Evolutionary conservation across 1,140 invertebrate species (phyloP).

Genomic region (Parapsyche elsis): DNA sequence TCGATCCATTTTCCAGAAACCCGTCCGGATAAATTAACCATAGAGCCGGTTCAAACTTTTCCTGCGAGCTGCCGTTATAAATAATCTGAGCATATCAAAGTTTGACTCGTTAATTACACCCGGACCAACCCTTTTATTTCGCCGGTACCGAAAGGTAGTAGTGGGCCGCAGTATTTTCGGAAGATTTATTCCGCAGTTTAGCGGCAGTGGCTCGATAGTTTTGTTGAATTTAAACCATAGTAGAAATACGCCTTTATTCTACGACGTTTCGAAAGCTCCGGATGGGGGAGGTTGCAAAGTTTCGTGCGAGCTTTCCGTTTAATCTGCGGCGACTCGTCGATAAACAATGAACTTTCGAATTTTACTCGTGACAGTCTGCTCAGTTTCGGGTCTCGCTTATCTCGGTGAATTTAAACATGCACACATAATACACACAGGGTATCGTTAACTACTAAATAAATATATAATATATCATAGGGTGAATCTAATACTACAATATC

Average conservation of each 20-base stretch:
- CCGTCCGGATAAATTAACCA: slow-evolving; percentile 6
- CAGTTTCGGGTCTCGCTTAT: background rate
- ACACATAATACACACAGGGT: too few relatives aligned
- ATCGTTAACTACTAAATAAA: too few relatives aligned
- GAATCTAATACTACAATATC: too few relatives aligned
- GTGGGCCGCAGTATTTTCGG: background rate
- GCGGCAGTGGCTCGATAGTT: background rate
- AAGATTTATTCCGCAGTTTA: slow-evolving; percentile 22
- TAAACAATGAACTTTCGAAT: slow-evolving; percentile 14
- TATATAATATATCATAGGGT: too few relatives aligned
- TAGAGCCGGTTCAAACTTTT: slow-evolving; percentile 14
- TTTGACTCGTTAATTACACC: slow-evolving; percentile 52
- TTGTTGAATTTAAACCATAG: too few relatives aligned
- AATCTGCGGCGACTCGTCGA: slow-evolving; percentile 9
- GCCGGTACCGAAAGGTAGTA: background rate
- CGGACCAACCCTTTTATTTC: slow-evolving; percentile 24
- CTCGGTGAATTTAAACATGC: too few relatives aligned
- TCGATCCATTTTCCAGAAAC: too few relatives aligned
- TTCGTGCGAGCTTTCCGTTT: background rate
- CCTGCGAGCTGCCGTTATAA: slow-evolving; percentile 46
- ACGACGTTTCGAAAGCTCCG: background rate
- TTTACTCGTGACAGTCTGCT: background rate
- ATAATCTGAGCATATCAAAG: slow-evolving; percentile 52
- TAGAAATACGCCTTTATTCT: background rate
- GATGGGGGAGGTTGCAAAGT: background rate